Evolutionary conservation across 1,140 invertebrate species (phyloP), one percentile per base, ranked within the genome.

Genomic region (Drosophila biarmipes): DNA sequence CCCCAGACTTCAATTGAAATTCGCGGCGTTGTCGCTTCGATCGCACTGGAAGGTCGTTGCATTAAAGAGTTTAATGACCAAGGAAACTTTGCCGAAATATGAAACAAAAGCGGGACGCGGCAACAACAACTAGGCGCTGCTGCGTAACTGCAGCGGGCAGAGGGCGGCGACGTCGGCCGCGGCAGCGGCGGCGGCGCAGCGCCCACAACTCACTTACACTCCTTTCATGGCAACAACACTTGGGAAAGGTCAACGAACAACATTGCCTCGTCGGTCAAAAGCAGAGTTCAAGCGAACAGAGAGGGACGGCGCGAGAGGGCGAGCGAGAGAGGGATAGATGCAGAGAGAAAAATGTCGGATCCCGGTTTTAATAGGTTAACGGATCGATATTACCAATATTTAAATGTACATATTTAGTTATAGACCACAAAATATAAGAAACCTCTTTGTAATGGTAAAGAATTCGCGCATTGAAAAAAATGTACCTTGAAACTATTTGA

Each of bases 1-100:
- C 57, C 31, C 42, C 57, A 55, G 63, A 69, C 63, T 74, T 78
- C 66, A 89, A 87, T 86, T 82, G 82, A 78, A 81, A 86, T 86
- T 87, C 82, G 75, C 76, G 69, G 37, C 75, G 82, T 42, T 58
- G 59, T 61, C 74, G 57, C 17, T 62, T 62, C 58, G 82, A 86
- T 87, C 82, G 82, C 75, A 76, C 73, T 61, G 84, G 82, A 87
- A 87, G 82, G 82, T 87, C 82, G 84, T 87, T 89, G 82, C 82
- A 87, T 87, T 87, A 82, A 87, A 87, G 82, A 87, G 84, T 87
- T 87, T 87, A 87, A 89, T 87, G 82, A 87, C 82, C 84, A 87
- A 89, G 82, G 82, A 87, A 87, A 89, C 84, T 81, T 87, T 89
- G 71, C 84, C 82, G 79, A 87, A 87, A 87, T 82, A 87, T 81